Evolutionary conservation across 2,888 invertebrate species (phyloP).

Genomic region (Trissonchulus latispiculum): DNA sequence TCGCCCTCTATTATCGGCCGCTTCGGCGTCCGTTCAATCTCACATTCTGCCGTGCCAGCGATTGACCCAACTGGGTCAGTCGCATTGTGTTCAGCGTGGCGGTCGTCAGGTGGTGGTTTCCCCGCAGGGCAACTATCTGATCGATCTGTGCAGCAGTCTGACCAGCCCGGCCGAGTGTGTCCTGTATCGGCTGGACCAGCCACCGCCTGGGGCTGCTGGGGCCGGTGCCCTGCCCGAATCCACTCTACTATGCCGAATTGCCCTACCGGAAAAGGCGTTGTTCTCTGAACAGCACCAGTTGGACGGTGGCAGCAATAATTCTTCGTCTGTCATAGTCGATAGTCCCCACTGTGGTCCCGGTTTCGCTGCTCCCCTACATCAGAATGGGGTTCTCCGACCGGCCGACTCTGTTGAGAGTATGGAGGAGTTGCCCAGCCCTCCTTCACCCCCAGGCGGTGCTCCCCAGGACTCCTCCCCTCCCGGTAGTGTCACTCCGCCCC

Average conservation of each 20-base stretch:
- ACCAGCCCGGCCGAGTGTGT: background rate
- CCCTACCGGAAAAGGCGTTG: too few relatives aligned
- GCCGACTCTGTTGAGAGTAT: background rate
- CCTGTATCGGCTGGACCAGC: background rate
- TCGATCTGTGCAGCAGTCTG: background rate
- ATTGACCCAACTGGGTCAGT: conserved; percentile 11
- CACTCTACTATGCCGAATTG: too few relatives aligned
- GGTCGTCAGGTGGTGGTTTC: background rate
- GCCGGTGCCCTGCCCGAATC: too few relatives aligned
- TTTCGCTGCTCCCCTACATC: background rate
- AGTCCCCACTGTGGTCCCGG: background rate
- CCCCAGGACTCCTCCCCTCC: background rate
- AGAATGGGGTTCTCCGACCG: background rate
- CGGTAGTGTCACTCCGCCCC: too few relatives aligned
- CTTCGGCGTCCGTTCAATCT: background rate
- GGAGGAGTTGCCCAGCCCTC: background rate
- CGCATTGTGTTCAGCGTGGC: background rate
- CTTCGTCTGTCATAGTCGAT: background rate
- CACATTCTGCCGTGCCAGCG: background rate
- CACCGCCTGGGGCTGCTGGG: background rate
- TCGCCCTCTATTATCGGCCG: background rate
- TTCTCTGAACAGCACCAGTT: too few relatives aligned
- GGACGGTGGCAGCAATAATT: too few relatives aligned
- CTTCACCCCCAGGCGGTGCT: background rate
- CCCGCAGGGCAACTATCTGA: background rate